phyloP scores from a whole-genome alignment of 2,888 invertebrate species.

The Nymphalis urticae region DNA sequence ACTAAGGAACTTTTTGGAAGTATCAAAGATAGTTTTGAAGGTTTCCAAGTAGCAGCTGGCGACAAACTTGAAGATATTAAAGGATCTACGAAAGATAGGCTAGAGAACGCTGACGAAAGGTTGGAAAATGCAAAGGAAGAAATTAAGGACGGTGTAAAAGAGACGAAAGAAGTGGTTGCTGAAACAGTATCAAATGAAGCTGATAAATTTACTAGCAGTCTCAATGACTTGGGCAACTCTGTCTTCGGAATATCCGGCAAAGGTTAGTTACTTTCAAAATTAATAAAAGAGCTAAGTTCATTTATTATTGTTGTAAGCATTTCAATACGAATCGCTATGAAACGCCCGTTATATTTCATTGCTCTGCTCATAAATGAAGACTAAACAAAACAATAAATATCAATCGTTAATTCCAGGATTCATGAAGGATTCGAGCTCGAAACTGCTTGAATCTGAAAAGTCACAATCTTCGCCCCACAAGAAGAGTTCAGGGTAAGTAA shows the following conservation, averaged over 20 bases:
- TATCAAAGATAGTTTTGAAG: slow-evolving; percentile 66
- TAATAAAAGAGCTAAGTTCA: slow-evolving; percentile 12
- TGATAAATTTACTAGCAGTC: slow-evolving; percentile 69
- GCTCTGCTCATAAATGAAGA: slow-evolving; percentile 13
- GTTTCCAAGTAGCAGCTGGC: slow-evolving; percentile 73
- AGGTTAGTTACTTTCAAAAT: slow-evolving; percentile 52
- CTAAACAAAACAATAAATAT: slow-evolving; percentile 9
- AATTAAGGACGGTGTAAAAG: slow-evolving; percentile 47
- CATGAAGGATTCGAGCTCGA: slow-evolving; percentile 75
- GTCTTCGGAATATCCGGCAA: slow-evolving; percentile 76
- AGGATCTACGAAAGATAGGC: slow-evolving; percentile 53
- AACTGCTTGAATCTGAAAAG: slow-evolving; percentile 74
- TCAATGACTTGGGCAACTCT: slow-evolving; percentile 74
- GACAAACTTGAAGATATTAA: slow-evolving; percentile 72
- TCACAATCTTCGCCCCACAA: slow-evolving; percentile 72
- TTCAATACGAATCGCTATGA: slow-evolving; percentile 13
- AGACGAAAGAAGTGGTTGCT: slow-evolving; percentile 50
- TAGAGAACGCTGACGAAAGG: slow-evolving; percentile 57
- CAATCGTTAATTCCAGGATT: slow-evolving; percentile 54
- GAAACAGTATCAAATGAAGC: slow-evolving; percentile 62
- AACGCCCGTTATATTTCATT: slow-evolving; percentile 14
- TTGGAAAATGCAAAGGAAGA: slow-evolving; percentile 53
- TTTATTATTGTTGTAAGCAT: slow-evolving; percentile 4
- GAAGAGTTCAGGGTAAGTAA: slow-evolving; percentile 74
- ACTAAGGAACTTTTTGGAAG: slow-evolving; percentile 68